Evolutionary conservation across 2,888 invertebrate species (phyloP).

Genomic region (Orchesellides sinensis): DNA sequence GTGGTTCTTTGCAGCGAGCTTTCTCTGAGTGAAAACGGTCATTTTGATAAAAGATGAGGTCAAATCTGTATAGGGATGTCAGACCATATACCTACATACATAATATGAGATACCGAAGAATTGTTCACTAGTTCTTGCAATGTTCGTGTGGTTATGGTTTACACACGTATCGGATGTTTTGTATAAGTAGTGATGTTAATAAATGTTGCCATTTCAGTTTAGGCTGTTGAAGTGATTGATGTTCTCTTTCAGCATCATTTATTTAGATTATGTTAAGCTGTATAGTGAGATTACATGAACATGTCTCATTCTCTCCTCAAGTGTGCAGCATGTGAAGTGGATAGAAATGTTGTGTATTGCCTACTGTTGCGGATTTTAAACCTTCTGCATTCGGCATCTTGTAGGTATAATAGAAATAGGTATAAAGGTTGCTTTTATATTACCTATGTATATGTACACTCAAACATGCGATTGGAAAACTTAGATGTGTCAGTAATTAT

Average conservation of each 20-base stretch:
- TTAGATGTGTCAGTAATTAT: too few species aligned
- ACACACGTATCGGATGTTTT: slow-evolving; percentile 2
- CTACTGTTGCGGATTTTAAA: background rate
- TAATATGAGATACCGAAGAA: background rate
- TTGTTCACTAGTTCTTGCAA: background rate
- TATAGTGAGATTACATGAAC: slow-evolving; percentile 57
- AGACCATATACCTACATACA: background rate
- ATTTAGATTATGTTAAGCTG: slow-evolving; percentile 71
- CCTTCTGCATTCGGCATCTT: background rate
- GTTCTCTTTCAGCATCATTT: slow-evolving; percentile 72
- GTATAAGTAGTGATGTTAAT: slow-evolving; percentile 49
- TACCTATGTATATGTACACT: too few species aligned
- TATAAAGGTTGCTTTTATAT: too few species aligned
- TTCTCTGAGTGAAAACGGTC: background rate
- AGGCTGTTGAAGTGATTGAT: slow-evolving; percentile 71
- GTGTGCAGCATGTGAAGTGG: slow-evolving; percentile 28
- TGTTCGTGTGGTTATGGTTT: background rate
- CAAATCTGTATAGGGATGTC: slow-evolving; percentile 17
- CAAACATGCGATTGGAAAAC: too few species aligned
- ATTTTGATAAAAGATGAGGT: slow-evolving; percentile 38
- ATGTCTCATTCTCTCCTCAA: slow-evolving; percentile 62
- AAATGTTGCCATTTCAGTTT: slow-evolving; percentile 54
- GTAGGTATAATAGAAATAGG: too few species aligned
- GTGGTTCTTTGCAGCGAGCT: background rate
- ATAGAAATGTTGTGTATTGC: background rate